Base-by-base conservation (phyloP, 2,113 vertebrate genomes). In the Myrmecophaga tridactyla region DNA sequence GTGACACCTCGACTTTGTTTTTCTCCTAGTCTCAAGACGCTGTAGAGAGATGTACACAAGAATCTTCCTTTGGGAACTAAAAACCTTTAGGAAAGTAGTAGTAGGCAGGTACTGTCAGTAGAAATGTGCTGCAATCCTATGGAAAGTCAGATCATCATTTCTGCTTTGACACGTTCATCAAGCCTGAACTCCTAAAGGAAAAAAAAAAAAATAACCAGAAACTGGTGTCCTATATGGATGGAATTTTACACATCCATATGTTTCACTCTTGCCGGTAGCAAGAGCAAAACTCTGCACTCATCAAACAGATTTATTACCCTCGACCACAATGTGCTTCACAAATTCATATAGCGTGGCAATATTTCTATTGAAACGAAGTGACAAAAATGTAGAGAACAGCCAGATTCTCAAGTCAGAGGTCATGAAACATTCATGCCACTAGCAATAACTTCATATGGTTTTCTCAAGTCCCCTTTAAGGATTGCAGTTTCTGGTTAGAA, bases 161-260 rank as follows among this genome's bases (percentile, higher is more conserved):
- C 96, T 96, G 89, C 70, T 21, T 2, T 34, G 80, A 75, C 34
- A 11, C 3, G 1, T 60, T 39, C 60, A 60, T 51, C 27, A 7
- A 2, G 1, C 93, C 87, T 96, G 65, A 86, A 76, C 76, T 60
- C 80, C 84, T 89, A 93, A 92, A 90, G 85, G 41, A 27, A 81
- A 94, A 12, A 34, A 67, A 31, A n/a, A 72, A n/a, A 41, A 23
- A n/a, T n/a, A n/a, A 4, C 21, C 53, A 13, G 65, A 6, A 60
- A 4, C 2, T 43, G 92, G 87, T 88, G 73, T 80, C 94, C 85
- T 67, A 89, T 43, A 0, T 0, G 31, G 56, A 43, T 0, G n/a
- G 86, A 76, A 63, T 27, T 94, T 95, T 96, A 92, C 96, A 96
- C 95, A 92, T 93, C 95, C 85, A 41, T 77, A 80, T 84, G 48